Conservation (phyloP, 2,797 vertebrate genomes). For the Paguma larvata region DNA sequence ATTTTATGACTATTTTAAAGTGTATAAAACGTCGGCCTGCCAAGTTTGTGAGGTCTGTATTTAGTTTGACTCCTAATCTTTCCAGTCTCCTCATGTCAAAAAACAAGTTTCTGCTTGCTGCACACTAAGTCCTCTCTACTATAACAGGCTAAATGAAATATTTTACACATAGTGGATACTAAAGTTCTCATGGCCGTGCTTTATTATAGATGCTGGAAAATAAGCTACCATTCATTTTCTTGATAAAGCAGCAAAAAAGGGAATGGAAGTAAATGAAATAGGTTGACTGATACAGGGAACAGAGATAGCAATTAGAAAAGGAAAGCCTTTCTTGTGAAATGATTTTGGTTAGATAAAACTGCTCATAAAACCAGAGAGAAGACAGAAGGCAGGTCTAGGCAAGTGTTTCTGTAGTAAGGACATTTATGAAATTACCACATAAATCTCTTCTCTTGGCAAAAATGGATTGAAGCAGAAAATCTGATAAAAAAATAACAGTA, state of each 20-base stretch:
- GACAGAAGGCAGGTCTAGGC: background rate
- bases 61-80: background rate
- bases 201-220: constrained; percentile 41
- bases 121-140: background rate
- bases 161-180: background rate
- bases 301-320: constrained; percentile 44
- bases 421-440: constrained; percentile 28
- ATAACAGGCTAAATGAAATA: constrained; percentile 59
- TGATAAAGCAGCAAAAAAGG: constrained; percentile 30
- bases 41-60: background rate
- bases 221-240: constrained; percentile 34
- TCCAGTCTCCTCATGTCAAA: constrained; percentile 16
- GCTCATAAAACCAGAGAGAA: constrained; percentile 28
- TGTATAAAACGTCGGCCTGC: background rate
- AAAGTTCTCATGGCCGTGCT: background rate
- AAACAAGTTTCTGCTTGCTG: constrained; percentile 69
- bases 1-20: constrained; percentile 10
- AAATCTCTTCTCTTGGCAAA: constrained; percentile 8
- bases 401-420: background rate
- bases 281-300: background rate
- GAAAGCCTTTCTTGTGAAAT: background rate
- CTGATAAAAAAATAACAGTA: background rate
- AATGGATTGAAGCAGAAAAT: constrained; percentile 20
- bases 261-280: background rate
- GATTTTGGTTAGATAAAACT: constrained; percentile 64